Evolutionary conservation across 1,140 invertebrate species (phyloP), one percentile per base, ranked within the genome.

Genomic region (Drosophila gunungcola): DNA sequence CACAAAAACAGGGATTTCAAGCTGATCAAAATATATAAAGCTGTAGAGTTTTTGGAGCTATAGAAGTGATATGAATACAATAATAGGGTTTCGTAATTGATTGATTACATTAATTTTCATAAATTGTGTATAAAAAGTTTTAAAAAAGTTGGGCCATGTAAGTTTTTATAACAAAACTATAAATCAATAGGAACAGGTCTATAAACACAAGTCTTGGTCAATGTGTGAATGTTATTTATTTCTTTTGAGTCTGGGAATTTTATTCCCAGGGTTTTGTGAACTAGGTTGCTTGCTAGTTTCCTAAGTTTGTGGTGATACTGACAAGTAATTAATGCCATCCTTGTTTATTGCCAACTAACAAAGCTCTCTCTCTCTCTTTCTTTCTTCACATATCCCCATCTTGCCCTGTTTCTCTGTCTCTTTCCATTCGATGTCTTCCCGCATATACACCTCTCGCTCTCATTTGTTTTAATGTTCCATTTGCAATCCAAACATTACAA

Each of bases 391-490:
- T 46, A 13, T 42, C 39, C 21, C 13, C 62, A 12, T 25, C 34
- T 58, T 41, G 48, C 32, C 34, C 34, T 25, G 29, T 34, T 32
- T 32, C 41, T 64, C 34, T 36, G 39, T 60, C 45, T 48, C 32
- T 46, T 45, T 76, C 43, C 56, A 32, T 36, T 58, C 13, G 42
- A 46, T 45, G 38, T 32, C 55, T n/a, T n/a, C 32, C 39, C 38
- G 9, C 21, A 36, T 45, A 34, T 5, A 34, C 48, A 34, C 48
- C 39, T 54, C 32, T 41, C 38, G 36, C 52, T 48, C 55, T 10
- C 32, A 4, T 11, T 4, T 25, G 16, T 12, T 5, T 16, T 3
- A 16, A 16, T 5, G 5, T 48, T 46, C 27, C 49, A n/a, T 32
- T 29, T 27, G 53, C 27, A 41, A 65, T 21, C 21, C 27, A 11